Conservation (phyloP, 1,140 invertebrate genomes). For the Leptopilina clavipes region DNA sequence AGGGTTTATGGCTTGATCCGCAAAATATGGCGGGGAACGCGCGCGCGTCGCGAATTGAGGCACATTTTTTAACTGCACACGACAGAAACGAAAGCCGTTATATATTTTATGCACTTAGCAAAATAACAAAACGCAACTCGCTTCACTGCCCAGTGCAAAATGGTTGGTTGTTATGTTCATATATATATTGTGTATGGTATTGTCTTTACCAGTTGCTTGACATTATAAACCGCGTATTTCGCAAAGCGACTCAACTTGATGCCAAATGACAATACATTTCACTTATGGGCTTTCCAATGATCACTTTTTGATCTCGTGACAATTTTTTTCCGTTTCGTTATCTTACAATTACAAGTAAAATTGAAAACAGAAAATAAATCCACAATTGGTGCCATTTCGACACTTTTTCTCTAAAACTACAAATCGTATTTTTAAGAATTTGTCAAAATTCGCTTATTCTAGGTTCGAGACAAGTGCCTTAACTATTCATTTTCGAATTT, state of each 20-base stretch:
- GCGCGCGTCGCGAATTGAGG: not conserved
- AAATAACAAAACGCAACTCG: slow-evolving; percentile 43
- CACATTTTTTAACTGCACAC: slow-evolving; percentile 49
- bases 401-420: too few species aligned
- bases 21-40: slow-evolving; percentile 20
- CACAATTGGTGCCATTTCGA: too few species aligned
- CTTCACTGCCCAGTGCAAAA: slow-evolving; percentile 37
- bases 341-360: too few species aligned
- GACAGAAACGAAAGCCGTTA: slow-evolving; percentile 47
- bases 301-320: not conserved
- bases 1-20: slow-evolving; percentile 26
- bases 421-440: too few species aligned
- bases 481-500: too few species aligned
- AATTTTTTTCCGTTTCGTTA: not conserved
- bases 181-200: slow-evolving; percentile 41
- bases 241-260: slow-evolving; percentile 42
- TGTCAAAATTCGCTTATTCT: too few species aligned
- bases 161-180: too few species aligned
- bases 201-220: slow-evolving; percentile 51
- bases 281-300: not conserved
- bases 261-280: not conserved
- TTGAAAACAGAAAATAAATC: too few species aligned
- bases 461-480: too few species aligned
- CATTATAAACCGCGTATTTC: slow-evolving; percentile 38
- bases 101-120: slow-evolving; percentile 50